These are phyloP conservation scores for Lamprotornis superbus DNA, from an alignment of 2,113 vertebrate species.

Conservation along the genomic window DNA sequence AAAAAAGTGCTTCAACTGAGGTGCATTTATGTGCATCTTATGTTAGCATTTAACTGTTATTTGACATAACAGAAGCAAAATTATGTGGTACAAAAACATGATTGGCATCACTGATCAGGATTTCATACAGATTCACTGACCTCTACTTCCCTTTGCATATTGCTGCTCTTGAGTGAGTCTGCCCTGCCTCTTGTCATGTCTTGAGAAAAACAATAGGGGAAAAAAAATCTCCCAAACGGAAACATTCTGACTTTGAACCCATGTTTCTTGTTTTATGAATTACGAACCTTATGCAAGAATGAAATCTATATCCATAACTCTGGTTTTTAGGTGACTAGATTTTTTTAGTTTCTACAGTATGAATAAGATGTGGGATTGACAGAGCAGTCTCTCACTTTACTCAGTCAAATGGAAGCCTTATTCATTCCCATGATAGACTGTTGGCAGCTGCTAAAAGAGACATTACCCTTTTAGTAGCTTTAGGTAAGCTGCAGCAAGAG, in stretches of 20 bases:
- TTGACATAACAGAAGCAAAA: neutral
- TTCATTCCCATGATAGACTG: neutral
- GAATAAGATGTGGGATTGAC: neutral
- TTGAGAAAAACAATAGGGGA: neutral
- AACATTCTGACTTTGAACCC: neutral
- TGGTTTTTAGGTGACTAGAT: neutral
- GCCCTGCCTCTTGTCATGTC: neutral
- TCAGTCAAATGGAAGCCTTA: neutral
- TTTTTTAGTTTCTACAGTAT: neutral
- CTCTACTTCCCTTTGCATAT: neutral
- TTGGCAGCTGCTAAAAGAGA: slow-evolving; percentile 40
- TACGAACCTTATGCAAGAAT: neutral
- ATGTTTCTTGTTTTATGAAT: neutral
- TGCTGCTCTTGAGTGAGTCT: neutral
- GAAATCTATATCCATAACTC: neutral
- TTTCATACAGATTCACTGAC: neutral
- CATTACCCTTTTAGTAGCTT: slow-evolving; percentile 18
- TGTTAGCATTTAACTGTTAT: neutral
- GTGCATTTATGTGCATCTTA: neutral
- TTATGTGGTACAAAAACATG: neutral
- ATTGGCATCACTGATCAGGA: neutral
- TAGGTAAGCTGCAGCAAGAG: neutral
- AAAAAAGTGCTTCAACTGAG: neutral
- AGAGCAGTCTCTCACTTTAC: neutral
- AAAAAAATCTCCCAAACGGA: fast-evolving